phyloP scores from a whole-genome alignment of 2,888 invertebrate species.

The Nephrocerus scutellatus region DNA sequence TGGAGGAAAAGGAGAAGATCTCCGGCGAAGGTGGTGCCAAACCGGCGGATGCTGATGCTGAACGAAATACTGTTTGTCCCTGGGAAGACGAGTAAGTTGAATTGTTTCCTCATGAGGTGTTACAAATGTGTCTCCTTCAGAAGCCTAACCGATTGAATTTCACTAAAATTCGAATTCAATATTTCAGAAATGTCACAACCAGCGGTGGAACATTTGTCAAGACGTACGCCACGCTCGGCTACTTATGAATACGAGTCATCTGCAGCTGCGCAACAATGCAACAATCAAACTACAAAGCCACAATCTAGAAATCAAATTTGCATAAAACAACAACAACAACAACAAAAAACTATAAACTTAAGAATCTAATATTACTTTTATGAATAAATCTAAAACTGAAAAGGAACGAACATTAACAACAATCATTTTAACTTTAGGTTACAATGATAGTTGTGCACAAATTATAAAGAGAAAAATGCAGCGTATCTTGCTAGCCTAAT shows the following conservation, averaged over 20 bases:
- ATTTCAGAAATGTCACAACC: conserved; percentile 71
- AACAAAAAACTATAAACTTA: too few relatives aligned
- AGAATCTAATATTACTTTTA: too few relatives aligned
- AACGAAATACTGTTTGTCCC: conserved; percentile 81
- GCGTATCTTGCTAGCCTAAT: too few relatives aligned
- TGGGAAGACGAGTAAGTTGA: conserved; percentile 91
- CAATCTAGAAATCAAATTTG: too few relatives aligned
- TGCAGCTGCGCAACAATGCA: too few relatives aligned
- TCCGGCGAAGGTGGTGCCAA: conserved; percentile 28
- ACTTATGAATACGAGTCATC: conserved; percentile 77
- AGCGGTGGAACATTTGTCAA: conserved; percentile 87
- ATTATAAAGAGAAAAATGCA: too few relatives aligned
- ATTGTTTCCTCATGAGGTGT: not conserved
- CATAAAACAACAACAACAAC: too few relatives aligned
- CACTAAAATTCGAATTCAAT: conserved; percentile 29
- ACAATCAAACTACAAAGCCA: too few relatives aligned
- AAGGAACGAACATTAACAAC: too few relatives aligned
- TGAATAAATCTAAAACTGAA: too few relatives aligned
- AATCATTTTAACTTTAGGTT: too few relatives aligned
- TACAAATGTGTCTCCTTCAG: not conserved
- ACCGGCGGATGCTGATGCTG: conserved; percentile 33
- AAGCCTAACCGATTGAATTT: not conserved
- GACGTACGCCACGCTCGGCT: conserved; percentile 89
- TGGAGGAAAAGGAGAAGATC: conserved; percentile 33
- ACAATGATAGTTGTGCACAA: too few relatives aligned